Percentiles rank a stretch among this genome's conserved stretches.
Evolutionary conservation across 2,797 vertebrate genomes (phyloP).

Genomic region (Sparus aurata): DNA sequence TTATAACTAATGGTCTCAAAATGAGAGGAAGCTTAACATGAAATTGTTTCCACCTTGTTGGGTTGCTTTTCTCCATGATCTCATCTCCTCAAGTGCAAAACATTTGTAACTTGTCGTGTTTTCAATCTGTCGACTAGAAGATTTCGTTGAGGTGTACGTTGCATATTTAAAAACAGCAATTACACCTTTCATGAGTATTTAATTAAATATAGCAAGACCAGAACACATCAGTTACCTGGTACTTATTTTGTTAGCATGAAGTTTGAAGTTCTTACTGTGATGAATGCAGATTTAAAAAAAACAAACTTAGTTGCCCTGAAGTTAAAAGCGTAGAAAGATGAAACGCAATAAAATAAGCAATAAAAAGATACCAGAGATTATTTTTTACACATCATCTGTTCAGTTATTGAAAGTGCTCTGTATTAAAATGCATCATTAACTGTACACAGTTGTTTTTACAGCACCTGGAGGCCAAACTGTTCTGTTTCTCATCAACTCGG

Average conservation of each 20-base stretch:
- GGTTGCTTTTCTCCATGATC: not conserved
- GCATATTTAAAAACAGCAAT: not conserved
- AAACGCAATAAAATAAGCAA: not conserved
- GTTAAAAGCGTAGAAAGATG: not conserved
- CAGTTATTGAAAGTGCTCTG: not conserved
- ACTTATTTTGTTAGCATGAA: not conserved
- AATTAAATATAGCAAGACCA: not conserved
- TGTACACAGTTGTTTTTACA: not conserved
- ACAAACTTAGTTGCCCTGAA: not conserved
- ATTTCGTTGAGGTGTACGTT: not conserved
- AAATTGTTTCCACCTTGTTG: too few relatives aligned
- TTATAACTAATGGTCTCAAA: too few relatives aligned
- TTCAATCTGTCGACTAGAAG: not conserved
- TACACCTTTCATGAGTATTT: not conserved
- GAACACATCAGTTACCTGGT: not conserved
- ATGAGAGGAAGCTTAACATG: not conserved
- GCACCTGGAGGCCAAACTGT: not conserved
- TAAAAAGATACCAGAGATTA: not conserved
- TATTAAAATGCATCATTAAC: constrained; percentile 23
- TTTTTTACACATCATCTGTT: constrained; percentile 10
- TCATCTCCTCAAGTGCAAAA: not conserved
- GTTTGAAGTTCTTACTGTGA: not conserved
- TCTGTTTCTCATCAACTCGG: not conserved
- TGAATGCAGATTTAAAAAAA: not conserved
- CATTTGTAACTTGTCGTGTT: not conserved